Percentiles rank a stretch among this genome's conserved stretches.
These are phyloP conservation scores for Andrena camellia DNA, from an alignment of 2,888 invertebrate genomes.

Conservation along the genomic window DNA sequence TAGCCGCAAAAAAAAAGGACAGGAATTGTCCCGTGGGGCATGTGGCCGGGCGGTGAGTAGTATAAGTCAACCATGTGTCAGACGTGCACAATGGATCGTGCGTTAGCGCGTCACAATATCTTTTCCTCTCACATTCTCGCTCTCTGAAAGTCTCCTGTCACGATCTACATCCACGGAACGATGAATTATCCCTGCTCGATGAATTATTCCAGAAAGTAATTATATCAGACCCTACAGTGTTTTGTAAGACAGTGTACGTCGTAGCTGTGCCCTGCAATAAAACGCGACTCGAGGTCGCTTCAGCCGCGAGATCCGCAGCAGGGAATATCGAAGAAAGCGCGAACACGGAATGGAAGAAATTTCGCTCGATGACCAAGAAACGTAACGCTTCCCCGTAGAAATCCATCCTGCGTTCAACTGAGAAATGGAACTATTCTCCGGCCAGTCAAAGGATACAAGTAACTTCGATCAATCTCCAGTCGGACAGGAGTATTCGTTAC, in stretches of 20 bases:
- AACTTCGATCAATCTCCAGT: conserved; percentile 51
- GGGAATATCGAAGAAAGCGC: background rate
- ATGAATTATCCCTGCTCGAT: no score
- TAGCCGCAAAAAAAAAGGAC: background rate
- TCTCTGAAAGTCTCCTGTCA: background rate
- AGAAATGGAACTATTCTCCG: conserved; percentile 21
- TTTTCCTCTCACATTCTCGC: background rate
- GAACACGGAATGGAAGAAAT: background rate
- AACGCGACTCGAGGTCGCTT: background rate
- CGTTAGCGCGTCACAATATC: background rate
- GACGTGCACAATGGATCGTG: conserved; percentile 14
- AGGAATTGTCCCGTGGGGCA: background rate
- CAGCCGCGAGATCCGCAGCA: background rate
- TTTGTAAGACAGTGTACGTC: no score
- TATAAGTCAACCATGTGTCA: conserved; percentile 26
- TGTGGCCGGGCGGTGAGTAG: conserved; percentile 8
- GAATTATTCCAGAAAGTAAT: no score
- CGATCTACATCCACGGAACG: no score
- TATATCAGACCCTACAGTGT: no score
- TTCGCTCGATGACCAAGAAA: background rate
- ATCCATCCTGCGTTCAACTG: background rate
- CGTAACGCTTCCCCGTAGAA: conserved; percentile 21
- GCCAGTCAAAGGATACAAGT: conserved; percentile 39
- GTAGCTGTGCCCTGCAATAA: no score
- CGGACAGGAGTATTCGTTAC: conserved; percentile 43